A percentile compares a stretch with the other conserved stretches of the same genome.
These are phyloP conservation scores for Paratilapia polleni DNA, from an alignment of 2,113 vertebrate genomes.

Conservation along the genomic window DNA sequence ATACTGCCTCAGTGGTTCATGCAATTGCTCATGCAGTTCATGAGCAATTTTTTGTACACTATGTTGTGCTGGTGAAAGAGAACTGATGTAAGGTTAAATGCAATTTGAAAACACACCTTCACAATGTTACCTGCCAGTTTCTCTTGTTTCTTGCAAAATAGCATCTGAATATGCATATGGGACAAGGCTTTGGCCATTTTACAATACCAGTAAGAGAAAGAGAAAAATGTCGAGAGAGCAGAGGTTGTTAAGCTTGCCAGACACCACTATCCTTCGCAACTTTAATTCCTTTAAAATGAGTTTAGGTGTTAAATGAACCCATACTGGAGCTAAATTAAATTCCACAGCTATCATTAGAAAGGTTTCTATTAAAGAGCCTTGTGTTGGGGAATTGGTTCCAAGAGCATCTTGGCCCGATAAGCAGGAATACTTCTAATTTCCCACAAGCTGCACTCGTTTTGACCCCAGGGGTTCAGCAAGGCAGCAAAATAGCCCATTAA, in stretches of 20 bases:
- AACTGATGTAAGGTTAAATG: not conserved
- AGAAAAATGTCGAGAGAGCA: slow-evolving; percentile 10
- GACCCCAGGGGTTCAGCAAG: slow-evolving; percentile 61
- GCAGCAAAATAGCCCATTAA: slow-evolving; percentile 68
- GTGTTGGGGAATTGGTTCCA: slow-evolving; percentile 72
- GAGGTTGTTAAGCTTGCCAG: slow-evolving; percentile 45
- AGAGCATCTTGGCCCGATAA: slow-evolving; percentile 66
- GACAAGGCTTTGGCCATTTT: slow-evolving; percentile 15
- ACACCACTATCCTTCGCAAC: slow-evolving; percentile 56
- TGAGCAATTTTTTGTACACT: not conserved
- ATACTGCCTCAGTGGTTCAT: not conserved
- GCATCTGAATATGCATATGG: not conserved
- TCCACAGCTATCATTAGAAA: slow-evolving; percentile 75
- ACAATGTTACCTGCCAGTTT: not conserved
- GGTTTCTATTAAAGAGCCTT: slow-evolving; percentile 67
- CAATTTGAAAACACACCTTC: not conserved
- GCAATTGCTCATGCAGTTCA: too few relatives aligned
- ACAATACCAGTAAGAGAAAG: slow-evolving; percentile 3
- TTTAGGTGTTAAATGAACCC: slow-evolving; percentile 76
- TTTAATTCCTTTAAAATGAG: slow-evolving; percentile 74
- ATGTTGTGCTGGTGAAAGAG: not conserved
- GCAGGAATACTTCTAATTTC: slow-evolving; percentile 75
- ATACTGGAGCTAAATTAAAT: slow-evolving; percentile 73
- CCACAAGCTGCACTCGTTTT: slow-evolving; percentile 61
- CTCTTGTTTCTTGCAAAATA: not conserved